Evolutionary conservation across 2,113 vertebrate species (phyloP), one percentile per base, ranked within the genome.

Genomic region (Dicentrarchus labrax): DNA sequence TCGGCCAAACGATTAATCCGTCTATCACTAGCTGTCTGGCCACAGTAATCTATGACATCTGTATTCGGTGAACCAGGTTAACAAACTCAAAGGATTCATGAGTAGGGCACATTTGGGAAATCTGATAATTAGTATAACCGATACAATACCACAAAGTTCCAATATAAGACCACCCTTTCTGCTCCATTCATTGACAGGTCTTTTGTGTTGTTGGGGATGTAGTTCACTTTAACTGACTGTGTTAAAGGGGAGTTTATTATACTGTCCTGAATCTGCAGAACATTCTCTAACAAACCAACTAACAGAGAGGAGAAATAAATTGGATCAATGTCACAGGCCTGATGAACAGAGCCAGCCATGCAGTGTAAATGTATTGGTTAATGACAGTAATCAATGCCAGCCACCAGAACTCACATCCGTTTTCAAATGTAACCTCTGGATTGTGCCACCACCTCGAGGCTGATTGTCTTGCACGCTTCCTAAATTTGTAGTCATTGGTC

Each of bases 331-430:
- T 61, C 56, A 39, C 39, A 24, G 73, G 51, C 79, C 56, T 65
- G 69, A 61, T 72, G 76, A 83, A 51, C 69, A 21, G 39, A 47
- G 69, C 43, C 80, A 80, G 71, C 56, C 74, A 88, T 64, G 70
- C 72, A 5, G 59, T 66, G 50, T 62, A 57, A 76, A 76, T 74
- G 47, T 76, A 71, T 88, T 60, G 60, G 81, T 82, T 76, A 70
- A 73, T 69, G 43, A 73, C 41, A 71, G 1, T 36, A 43, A 91
- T 93, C 94, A 5, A 92, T 93, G 50, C 30, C 19, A 41, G 47
- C 82, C 82, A 91, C 84, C 85, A 93, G 85, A 87, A 54, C 74
- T 71, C 0, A 8, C 80, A 81, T 90, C 87, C 43, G 12, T 81
- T 54, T 84, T 71, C 30, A 79, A 3, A 69, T 76, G 81, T 38